Conservation (phyloP, 2,888 invertebrate species). For the Athalia rosae region DNA sequence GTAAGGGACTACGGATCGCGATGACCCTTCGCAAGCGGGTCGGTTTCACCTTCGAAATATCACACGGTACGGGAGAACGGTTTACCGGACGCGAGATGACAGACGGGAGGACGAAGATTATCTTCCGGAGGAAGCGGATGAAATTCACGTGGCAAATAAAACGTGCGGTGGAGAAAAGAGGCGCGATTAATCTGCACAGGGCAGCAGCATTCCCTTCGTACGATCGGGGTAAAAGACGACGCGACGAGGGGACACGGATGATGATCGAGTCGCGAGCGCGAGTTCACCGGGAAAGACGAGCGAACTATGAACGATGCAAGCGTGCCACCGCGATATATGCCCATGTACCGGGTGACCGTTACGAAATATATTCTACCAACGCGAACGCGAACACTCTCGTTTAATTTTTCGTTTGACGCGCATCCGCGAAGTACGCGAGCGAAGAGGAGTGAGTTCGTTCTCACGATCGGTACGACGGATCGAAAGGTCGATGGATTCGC, state of each 20-base stretch:
- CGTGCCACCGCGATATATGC: slow-evolving; percentile 38
- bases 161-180: background rate
- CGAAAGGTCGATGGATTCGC: too few relatives aligned
- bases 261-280: background rate
- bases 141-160: too few relatives aligned
- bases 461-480: too few relatives aligned
- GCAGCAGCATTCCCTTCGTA: slow-evolving; percentile 4
- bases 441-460: background rate
- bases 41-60: background rate
- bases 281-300: slow-evolving; percentile 20
- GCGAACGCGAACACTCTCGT: background rate
- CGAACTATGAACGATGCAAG: slow-evolving; percentile 42
- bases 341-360: slow-evolving; percentile 25
- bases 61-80: too few relatives aligned
- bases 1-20: background rate
- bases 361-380: background rate
- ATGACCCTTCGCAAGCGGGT: background rate
- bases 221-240: background rate
- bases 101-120: too few relatives aligned
- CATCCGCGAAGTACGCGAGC: background rate
- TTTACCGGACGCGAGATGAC: too few relatives aligned
- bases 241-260: slow-evolving; percentile 1
- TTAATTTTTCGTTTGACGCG: background rate
- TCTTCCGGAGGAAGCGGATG: too few relatives aligned
- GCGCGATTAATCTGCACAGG: background rate